Evolutionary conservation across 1,140 invertebrate species (phyloP).

Genomic region (Aphis gossypii): DNA sequence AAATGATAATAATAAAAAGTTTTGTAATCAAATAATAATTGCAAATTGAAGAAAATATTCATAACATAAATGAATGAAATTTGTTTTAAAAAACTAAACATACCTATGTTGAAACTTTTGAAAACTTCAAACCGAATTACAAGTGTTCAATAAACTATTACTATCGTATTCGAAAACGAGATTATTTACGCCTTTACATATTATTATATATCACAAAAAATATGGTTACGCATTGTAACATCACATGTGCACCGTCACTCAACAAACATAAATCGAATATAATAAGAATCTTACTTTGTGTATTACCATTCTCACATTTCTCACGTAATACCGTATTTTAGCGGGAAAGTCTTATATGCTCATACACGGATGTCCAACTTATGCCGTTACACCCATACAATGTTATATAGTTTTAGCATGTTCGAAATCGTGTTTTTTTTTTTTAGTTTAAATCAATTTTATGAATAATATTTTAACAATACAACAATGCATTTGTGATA

Average conservation of each 20-base stretch:
- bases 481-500: conserved; percentile 21
- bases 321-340: conserved; percentile 50
- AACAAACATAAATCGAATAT: conserved; percentile 46
- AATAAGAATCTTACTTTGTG: conserved; percentile 45
- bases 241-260: conserved; percentile 50
- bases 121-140: background rate
- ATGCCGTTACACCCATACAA: conserved; percentile 44
- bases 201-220: conserved; percentile 25
- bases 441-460: conserved; percentile 7
- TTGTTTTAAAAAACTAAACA: background rate
- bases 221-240: conserved; percentile 42
- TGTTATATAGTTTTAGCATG: background rate
- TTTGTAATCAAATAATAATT: background rate
- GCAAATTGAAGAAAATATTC: background rate
- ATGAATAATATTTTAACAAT: conserved; percentile 39
- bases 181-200: conserved; percentile 35
- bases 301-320: conserved; percentile 50
- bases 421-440: conserved; percentile 25
- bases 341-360: conserved; percentile 35
- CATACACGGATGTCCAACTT: background rate
- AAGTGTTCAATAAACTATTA: background rate
- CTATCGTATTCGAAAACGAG: background rate
- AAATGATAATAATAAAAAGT: too few species aligned
- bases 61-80: background rate
- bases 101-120: background rate